Base-by-base conservation (phyloP, 2,113 vertebrate species). In the Hucho hucho region DNA sequence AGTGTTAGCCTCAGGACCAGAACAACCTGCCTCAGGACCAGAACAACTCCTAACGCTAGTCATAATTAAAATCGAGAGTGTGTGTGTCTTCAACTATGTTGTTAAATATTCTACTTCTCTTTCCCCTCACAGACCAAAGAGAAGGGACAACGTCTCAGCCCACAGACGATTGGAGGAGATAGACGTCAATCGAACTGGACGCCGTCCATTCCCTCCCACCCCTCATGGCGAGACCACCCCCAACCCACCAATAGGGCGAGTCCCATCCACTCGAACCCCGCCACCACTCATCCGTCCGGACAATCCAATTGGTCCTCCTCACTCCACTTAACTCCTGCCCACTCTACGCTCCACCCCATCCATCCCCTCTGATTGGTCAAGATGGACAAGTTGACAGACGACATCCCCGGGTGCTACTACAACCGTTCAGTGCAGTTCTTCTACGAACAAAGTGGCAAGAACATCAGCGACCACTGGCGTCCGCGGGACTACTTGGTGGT, bases 401-500 rank as follows among this genome's bases (percentile, higher is more conserved):
- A 79, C 68, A 0, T 0, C 0, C 43, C 6, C 0, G 65, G 37
- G 3, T 94, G 93, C 84, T 77, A 85, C 81, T 5, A 0, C 3
- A 90, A 89, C 74, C 2, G 2, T 0, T 3, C 0, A 0, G 76
- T 94, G 1, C 11, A 13, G 0, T 92, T 90, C 69, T 94, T 91
- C 86, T 94, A 94, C 5, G 37, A 84, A 2, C 0, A 4, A 0
- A 86, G 84, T 0, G 77, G 79, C 43, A 94, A 94, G 84, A 73
- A 74, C 75, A 92, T 94, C 78, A 90, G 88, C 29, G 1, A 7
- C 0, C 0, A 3, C 18, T 94, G 92, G 92, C 70, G 82, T 4
- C 0, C 0, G 0, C 86, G 88, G 0, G 92, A 93, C 77, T 84
- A 86, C 11, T 46, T 87, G 16, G 95, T 99, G 71, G 98, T 99